Evolutionary conservation across 2,888 invertebrate species (phyloP).

Genomic region (Archaeoteleia sp.): DNA sequence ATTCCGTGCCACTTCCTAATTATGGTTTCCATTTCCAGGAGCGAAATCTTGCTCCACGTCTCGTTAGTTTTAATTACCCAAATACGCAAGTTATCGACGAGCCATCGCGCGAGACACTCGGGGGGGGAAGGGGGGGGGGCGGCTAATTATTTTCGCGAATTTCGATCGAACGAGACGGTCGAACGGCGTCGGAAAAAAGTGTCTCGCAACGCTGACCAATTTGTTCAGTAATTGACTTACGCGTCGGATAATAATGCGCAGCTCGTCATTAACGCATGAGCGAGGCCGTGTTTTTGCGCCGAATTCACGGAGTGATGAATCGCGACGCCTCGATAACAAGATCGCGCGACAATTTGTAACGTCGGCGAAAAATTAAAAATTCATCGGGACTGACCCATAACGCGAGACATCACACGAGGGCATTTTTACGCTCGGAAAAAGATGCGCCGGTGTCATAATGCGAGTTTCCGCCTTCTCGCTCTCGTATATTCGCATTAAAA

Average conservation of each 20-base stretch:
- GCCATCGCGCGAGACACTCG: conserved; percentile 17
- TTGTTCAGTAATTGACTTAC: conserved; percentile 29
- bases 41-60: background rate
- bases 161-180: no score
- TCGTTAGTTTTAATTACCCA: conserved; percentile 29
- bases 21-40: background rate
- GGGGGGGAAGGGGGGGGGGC: no score
- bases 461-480: conserved; percentile 18
- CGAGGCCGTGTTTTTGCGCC: background rate
- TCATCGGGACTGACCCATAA: background rate
- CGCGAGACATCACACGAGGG: background rate
- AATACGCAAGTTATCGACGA: conserved; percentile 16
- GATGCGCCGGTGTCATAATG: conserved; percentile 24
- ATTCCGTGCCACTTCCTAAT: no score
- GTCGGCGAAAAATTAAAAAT: conserved; percentile 2
- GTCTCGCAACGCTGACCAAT: conserved; percentile 6
- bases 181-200: conserved; percentile 2
- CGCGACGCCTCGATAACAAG: conserved; percentile 7
- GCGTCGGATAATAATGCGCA: conserved; percentile 12
- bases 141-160: conserved; percentile 13
- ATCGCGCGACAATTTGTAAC: conserved; percentile 13
- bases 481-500: conserved; percentile 6
- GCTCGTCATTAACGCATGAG: conserved; percentile 6
- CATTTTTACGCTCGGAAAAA: conserved; percentile 12
- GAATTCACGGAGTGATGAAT: conserved; percentile 6